Base-by-base conservation (phyloP, 2,888 invertebrate species). In the Amiota minor region DNA sequence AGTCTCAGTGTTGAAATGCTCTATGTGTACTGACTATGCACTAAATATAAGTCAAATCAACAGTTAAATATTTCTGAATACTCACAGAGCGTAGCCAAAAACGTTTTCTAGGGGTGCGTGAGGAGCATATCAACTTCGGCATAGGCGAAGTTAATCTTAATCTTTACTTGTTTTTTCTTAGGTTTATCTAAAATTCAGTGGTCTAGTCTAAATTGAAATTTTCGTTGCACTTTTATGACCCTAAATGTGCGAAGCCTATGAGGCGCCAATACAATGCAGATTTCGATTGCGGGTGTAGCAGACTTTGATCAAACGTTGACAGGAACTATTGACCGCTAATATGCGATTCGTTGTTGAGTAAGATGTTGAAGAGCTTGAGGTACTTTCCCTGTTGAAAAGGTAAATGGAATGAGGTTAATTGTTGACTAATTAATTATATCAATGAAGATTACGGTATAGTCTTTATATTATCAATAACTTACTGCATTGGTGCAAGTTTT, bases 231-330 rank as follows among this genome's bases (percentile, higher is more conserved):
- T 20, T 35, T 6, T 35, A 23, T 23, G 23, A 23, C 35, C 2
- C 2, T 4, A 35, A 35, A 20, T 9, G 59, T 20, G 20, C 53
- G 53, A 50, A 59, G 4, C 4, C 20, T 35, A 35, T 80, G 78
- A 86, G 78, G 82, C 83, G 71, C 89, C 89, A 78, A 89, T 84
- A 77, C 87, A 87, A 62, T 86, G 85, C 61, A 89, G 81, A 69
- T 78, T 86, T 77, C 85, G 87, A 76, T 86, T 84, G 70, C 79
- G 78, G 75, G 82, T 87, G 77, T 89, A 89, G 71, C 86, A 81
- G 61, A 89, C 86, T 78, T 87, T 81, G 46, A 88, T 85, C 76
- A 88, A 79, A 79, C 88, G 88, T 73, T 86, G 85, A 75, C 87
- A 86, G 79, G 82, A 85, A 79, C 85, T 87, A 74, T 83, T 84